Evolutionary conservation across 2,888 invertebrate genomes (phyloP).

Genomic region (Elegia similella): DNA sequence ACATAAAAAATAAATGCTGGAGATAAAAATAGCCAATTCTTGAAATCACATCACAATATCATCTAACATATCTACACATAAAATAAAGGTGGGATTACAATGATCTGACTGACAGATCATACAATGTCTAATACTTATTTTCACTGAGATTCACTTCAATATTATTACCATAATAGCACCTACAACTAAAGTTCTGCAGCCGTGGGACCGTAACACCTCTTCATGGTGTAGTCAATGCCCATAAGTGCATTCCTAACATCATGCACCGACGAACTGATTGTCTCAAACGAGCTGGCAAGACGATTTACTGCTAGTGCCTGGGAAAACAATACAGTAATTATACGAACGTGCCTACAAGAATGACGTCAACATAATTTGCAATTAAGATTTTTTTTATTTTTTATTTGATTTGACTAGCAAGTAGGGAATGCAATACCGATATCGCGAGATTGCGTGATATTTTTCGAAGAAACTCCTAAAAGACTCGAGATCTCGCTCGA

Average conservation of each 20-base stretch:
- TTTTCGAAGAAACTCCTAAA: no score
- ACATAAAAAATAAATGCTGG: background rate
- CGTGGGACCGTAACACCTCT: constrained; percentile 53
- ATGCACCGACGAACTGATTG: constrained; percentile 53
- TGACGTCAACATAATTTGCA: no score
- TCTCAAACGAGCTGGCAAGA: constrained; percentile 59
- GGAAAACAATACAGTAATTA: background rate
- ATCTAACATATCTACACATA: background rate
- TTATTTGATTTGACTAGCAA: background rate
- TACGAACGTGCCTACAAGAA: background rate
- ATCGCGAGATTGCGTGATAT: no score
- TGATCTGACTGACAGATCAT: background rate
- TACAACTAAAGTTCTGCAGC: constrained; percentile 50
- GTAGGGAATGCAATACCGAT: no score
- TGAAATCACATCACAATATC: background rate
- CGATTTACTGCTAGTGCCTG: constrained; percentile 67
- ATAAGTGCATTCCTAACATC: constrained; percentile 65
- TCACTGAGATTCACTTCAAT: background rate
- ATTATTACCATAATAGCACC: constrained; percentile 31
- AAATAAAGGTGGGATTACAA: background rate
- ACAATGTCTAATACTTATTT: background rate
- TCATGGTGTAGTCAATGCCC: constrained; percentile 66
- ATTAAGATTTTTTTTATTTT: no score
- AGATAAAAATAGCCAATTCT: background rate
- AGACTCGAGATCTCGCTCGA: no score